Base-by-base conservation (phyloP, 2,797 vertebrate genomes). In the Macropodus opercularis region DNA sequence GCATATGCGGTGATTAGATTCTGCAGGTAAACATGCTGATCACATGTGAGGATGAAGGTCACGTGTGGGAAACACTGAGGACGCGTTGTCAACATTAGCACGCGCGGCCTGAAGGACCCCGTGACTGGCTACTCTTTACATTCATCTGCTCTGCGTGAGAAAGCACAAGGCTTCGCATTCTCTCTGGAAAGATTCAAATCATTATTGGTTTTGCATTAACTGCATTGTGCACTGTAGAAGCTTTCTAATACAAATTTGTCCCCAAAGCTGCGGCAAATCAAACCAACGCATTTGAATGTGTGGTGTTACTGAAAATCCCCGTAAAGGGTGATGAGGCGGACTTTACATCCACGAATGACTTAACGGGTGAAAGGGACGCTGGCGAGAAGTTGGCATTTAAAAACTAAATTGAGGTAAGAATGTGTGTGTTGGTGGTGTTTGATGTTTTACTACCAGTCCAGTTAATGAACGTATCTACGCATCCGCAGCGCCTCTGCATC, bases 321-420 rank as follows among this genome's bases (percentile, higher is more conserved):
- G 55, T 68, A 61, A 79, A 71, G 60, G 47, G 56, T 65, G 72
- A 82, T 81, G 70, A 63, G 72, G 69, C 68, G 62, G 66, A 79
- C 61, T 27, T 64, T 76, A 77, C 67, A 60, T 66, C 75, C 73
- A 77, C 41, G 67, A 23, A 68, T 65, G 79, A 69, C 51, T 72
- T 41, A 18, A 80, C 80, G 66, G 49, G 55, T 40, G 52, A 51
- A 58, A 70, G 67, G 52, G 59, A 40, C 19, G 69, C 64, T 70
- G 84, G 72, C 51, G 46, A 81, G 57, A 62, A 54, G 71, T 58
- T 81, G 71, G 70, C 51, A 63, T 86, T 77, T 56, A 26, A 34
- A 78, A 77, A 68, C 64, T 58, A 80, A 70, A 60, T 65, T 81
- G 87, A 87, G 85, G 85, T 90, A 89, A 89, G 65, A 78, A 83